Conservation (phyloP, 1,140 invertebrate genomes). For the Anoplophora glabripennis region DNA sequence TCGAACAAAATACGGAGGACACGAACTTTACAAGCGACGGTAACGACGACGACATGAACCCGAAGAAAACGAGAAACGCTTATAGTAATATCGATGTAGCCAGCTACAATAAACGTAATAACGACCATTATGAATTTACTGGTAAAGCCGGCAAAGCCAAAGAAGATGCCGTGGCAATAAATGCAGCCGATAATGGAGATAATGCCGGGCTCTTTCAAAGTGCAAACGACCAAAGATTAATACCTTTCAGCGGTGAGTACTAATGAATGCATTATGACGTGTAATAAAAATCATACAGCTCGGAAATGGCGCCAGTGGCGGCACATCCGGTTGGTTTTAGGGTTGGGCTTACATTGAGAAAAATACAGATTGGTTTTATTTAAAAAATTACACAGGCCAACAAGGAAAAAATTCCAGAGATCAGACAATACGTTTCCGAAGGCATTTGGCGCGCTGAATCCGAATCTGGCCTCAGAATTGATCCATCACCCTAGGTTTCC, state of each 20-base stretch:
- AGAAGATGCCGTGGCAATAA: constrained; percentile 2
- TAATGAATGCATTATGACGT: neutral
- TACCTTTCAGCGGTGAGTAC: constrained; percentile 5
- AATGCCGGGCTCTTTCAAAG: neutral
- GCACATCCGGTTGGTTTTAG: too few species aligned
- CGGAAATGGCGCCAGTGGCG: too few species aligned
- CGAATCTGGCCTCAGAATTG: too few species aligned
- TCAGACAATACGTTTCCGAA: too few species aligned
- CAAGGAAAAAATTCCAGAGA: too few species aligned
- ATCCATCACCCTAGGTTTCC: too few species aligned
- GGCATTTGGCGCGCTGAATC: too few species aligned
- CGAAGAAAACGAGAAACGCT: neutral
- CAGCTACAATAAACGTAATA: constrained; percentile 24
- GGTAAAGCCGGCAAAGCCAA: constrained; percentile 18
- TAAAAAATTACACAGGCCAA: too few species aligned
- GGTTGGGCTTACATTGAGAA: too few species aligned
- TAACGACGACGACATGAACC: neutral
- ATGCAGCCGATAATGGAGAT: neutral
- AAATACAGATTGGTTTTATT: too few species aligned
- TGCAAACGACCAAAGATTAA: neutral
- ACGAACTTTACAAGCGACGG: neutral
- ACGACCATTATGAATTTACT: constrained; percentile 25
- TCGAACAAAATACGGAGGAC: neutral
- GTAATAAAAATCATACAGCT: neutral
- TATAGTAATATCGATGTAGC: constrained; percentile 10